These are phyloP conservation scores for Oreochromis aureus DNA, from an alignment of 2,113 vertebrate genomes.

Conservation along the genomic window DNA sequence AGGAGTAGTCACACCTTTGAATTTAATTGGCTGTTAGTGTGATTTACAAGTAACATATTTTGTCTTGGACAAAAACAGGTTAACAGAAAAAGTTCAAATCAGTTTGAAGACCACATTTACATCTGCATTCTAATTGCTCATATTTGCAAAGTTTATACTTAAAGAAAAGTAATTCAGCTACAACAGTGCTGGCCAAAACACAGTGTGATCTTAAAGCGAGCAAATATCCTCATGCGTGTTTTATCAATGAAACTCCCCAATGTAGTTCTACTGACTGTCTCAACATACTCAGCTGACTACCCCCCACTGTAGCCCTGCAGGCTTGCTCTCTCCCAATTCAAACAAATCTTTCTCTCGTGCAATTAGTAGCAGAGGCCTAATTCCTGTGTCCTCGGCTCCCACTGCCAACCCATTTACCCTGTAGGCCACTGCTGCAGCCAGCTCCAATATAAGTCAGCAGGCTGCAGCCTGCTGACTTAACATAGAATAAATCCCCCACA, in stretches of 20 bases:
- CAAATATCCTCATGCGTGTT: not conserved
- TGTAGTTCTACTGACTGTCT: not conserved
- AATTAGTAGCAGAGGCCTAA: conserved; percentile 54
- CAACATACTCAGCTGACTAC: not conserved
- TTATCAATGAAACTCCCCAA: conserved; percentile 1
- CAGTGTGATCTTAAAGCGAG: not conserved
- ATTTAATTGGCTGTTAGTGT: not conserved
- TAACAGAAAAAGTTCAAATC: not conserved
- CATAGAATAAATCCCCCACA: conserved; percentile 30
- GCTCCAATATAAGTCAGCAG: conserved; percentile 27
- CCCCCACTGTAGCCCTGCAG: not conserved
- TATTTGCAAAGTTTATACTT: not conserved
- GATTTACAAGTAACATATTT: not conserved
- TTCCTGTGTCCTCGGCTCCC: conserved; percentile 31
- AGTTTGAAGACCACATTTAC: not conserved
- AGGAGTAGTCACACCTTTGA: not conserved
- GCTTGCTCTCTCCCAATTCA: conserved; percentile 16
- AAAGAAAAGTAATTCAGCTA: not conserved
- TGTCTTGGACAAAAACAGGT: rapidly evolving
- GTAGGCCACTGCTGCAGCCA: not conserved
- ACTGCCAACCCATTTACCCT: conserved; percentile 40
- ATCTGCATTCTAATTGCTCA: not conserved
- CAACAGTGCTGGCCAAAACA: not conserved
- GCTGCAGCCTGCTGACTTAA: conserved; percentile 18
- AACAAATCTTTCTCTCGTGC: conserved; percentile 33